Evolutionary conservation across 2,888 invertebrate genomes (phyloP).

Genomic region (Acanthoscelides obtectus): DNA sequence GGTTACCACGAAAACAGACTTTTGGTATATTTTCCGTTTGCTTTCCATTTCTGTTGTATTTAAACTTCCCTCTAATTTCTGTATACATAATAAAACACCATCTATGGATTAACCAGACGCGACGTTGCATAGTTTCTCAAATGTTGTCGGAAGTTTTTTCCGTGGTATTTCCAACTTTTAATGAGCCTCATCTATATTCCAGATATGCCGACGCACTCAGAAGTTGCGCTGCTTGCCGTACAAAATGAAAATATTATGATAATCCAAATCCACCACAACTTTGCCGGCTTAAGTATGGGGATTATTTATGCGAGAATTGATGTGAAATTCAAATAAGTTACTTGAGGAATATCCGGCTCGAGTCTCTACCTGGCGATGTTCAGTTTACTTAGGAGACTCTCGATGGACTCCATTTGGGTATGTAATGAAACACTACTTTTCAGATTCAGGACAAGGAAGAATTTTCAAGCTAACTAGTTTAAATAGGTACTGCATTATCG

Average conservation of each 20-base stretch:
- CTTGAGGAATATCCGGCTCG: neutral
- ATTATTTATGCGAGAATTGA: neutral
- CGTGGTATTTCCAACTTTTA: neutral
- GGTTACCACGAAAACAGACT: too few species aligned
- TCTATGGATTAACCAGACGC: neutral
- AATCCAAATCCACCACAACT: neutral
- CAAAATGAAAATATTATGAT: neutral
- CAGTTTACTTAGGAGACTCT: neutral
- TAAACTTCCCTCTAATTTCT: too few species aligned
- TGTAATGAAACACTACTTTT: too few species aligned
- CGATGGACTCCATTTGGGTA: neutral
- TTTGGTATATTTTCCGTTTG: too few species aligned
- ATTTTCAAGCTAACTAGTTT: too few species aligned
- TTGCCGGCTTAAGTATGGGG: neutral
- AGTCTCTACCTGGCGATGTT: neutral
- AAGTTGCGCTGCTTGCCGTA: neutral
- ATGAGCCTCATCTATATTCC: neutral
- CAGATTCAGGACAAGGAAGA: too few species aligned
- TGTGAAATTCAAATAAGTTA: neutral
- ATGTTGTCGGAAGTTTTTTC: neutral
- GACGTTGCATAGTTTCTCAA: neutral
- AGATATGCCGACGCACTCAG: neutral
- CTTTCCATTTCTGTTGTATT: too few species aligned
- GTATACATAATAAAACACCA: neutral
- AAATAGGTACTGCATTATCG: too few species aligned